phyloP scores from a whole-genome alignment of 64 coral and sea anemone species.

The Stichodactyla mertensii region DNA sequence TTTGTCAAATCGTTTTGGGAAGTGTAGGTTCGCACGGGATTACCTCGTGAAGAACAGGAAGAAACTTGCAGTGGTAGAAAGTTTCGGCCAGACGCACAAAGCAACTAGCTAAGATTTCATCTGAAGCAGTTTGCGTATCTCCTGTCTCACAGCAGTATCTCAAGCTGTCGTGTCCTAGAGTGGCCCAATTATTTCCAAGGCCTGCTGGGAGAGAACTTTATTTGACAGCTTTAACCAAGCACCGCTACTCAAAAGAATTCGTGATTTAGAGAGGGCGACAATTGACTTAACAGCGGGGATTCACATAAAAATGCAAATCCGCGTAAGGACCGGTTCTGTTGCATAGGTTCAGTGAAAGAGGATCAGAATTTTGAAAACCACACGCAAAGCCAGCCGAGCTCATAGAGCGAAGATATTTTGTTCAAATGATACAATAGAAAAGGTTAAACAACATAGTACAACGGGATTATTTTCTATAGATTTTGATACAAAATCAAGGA shows the following conservation, averaged over 20 bases:
- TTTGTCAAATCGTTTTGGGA: not conserved
- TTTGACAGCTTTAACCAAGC: conserved; percentile 5
- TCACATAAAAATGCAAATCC: conserved; percentile 1
- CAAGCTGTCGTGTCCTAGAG: not conserved
- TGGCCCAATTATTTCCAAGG: not conserved
- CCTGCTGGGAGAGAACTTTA: conserved; percentile 9
- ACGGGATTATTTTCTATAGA: not conserved
- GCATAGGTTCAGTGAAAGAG: not conserved
- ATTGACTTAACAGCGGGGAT: conserved; percentile 4
- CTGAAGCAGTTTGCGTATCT: not conserved
- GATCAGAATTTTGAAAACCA: not conserved
- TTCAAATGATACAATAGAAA: not conserved
- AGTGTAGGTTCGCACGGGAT: not conserved
- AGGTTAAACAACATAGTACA: not conserved
- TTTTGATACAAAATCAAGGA: not conserved
- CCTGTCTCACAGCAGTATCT: not conserved
- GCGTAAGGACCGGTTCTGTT: not conserved
- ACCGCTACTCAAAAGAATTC: conserved; percentile 7
- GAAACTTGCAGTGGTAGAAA: not conserved
- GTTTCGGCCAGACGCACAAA: not conserved
- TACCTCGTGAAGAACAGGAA: not conserved
- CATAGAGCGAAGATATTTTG: not conserved
- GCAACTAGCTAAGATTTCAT: not conserved
- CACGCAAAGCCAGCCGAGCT: not conserved
- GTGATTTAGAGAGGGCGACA: not conserved